Evolutionary conservation across 2,797 vertebrate genomes (phyloP).

Genomic region (Merluccius polli): DNA sequence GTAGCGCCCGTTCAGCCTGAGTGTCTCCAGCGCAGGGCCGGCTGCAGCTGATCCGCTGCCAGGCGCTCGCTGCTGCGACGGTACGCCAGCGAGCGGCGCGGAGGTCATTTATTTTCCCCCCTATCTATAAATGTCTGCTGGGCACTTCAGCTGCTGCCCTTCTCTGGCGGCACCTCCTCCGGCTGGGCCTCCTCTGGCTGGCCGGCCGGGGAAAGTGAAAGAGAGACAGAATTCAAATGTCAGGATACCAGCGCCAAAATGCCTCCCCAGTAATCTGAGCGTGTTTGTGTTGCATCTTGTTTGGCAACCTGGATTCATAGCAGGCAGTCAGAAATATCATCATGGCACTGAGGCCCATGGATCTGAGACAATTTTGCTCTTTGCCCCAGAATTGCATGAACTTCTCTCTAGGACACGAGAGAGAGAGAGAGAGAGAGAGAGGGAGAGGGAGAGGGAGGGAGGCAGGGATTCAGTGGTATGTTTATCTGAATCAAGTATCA

Average conservation of each 20-base stretch:
- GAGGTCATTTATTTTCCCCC: slow-evolving; percentile 7
- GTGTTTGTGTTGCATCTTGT: background rate
- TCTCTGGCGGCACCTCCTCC: background rate
- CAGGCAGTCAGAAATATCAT: background rate
- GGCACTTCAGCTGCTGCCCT: background rate
- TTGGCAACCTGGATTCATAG: background rate
- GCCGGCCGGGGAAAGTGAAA: background rate
- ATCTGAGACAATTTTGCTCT: background rate
- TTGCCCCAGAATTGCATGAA: no score
- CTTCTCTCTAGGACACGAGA: no score
- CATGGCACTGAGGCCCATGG: background rate
- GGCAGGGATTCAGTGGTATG: no score
- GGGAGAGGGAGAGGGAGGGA: no score
- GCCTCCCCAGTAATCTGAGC: background rate
- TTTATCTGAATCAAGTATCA: no score
- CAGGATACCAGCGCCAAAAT: background rate
- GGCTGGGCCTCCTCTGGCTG: background rate
- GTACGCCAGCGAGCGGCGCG: background rate
- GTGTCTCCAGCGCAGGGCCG: no score
- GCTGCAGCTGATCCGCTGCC: background rate
- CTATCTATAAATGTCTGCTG: slow-evolving; percentile 8
- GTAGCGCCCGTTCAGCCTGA: no score
- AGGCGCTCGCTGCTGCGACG: background rate
- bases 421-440: no score
- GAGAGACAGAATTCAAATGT: background rate